Base-by-base conservation (phyloP, 2,797 vertebrate species). In the Nyctibius grandis region DNA sequence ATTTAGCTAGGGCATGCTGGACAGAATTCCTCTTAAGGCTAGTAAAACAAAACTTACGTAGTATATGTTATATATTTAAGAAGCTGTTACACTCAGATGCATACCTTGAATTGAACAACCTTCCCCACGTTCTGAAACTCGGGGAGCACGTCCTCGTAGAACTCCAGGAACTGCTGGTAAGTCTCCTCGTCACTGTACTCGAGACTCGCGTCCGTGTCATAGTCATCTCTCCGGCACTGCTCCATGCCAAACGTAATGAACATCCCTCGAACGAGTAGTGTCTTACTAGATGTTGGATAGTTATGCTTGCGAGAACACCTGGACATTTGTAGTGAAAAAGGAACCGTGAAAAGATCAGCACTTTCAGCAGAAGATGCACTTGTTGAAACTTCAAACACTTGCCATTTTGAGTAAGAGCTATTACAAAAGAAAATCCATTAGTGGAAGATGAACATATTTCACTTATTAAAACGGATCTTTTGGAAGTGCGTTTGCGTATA, bases 101-200 rank as follows among this genome's bases (percentile, higher is more conserved):
- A 25, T 97, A 99, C 99, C 99, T 99, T 99, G 97, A 99, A 99
- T 23, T 99, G 99, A 91, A 99, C 94, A 94, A 99, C 99, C 83
- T 98, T 99, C 61, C 99, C 99, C 22, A 99, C 98, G 0, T 98
- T 99, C 97, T 97, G 99, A 91, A 99, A 99, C 97, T 99, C 99
- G 0, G 99, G 99, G 44, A 99, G 98, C 54, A 99, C 99, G 0
- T 99, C 99, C 10, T 99, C 98, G 14, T 99, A 99, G 95, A 99
- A 99, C 38, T 99, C 99, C 21, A 99, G 95, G 96, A 99, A 99
- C 95, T 99, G 98, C 95, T 99, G 99, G 51, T 99, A 98, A 57
- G 99, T 98, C 44, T 99, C 99, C 76, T 99, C 99, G 1, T 99
- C 99, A 2, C 99, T 99, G 97, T 99, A 99, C 89, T 99, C 99